phyloP scores from a whole-genome alignment of 1,140 invertebrate genomes.

The Radopholus similis region DNA sequence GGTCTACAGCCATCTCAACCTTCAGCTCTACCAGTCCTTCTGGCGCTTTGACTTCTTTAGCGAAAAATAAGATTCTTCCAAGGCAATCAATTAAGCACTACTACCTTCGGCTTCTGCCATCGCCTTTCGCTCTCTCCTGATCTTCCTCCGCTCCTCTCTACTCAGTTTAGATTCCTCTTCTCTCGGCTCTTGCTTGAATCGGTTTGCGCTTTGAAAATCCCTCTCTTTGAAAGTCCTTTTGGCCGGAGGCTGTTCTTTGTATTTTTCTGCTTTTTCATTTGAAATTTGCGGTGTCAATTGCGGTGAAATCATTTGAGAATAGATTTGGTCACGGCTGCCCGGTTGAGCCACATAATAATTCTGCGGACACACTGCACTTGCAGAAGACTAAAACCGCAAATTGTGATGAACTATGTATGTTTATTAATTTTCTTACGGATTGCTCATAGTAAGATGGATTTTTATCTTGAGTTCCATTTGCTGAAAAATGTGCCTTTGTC shows the following conservation, averaged over 20 bases:
- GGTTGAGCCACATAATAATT: no score
- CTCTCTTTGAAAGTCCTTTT: not conserved
- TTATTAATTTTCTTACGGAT: no score
- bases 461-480: no score
- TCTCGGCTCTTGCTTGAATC: no score
- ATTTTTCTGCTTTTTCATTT: not conserved
- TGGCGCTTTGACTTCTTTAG: not conserved
- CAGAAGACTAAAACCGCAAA: no score
- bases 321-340: not conserved
- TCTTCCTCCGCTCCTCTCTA: not conserved
- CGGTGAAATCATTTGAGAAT: not conserved
- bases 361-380: no score
- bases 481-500: not conserved
- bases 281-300: not conserved
- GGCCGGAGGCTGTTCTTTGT: not conserved
- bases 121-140: conserved; percentile 1
- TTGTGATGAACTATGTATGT: no score
- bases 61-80: not conserved
- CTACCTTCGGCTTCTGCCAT: not conserved
- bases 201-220: no score
- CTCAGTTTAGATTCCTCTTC: no score
- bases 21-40: conserved; percentile 13
- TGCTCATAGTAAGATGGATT: no score
- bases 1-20: not conserved
- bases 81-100: no score